Evolutionary conservation across 2,797 vertebrate species (phyloP).

Genomic region (Rhadinocentrus ornatus): DNA sequence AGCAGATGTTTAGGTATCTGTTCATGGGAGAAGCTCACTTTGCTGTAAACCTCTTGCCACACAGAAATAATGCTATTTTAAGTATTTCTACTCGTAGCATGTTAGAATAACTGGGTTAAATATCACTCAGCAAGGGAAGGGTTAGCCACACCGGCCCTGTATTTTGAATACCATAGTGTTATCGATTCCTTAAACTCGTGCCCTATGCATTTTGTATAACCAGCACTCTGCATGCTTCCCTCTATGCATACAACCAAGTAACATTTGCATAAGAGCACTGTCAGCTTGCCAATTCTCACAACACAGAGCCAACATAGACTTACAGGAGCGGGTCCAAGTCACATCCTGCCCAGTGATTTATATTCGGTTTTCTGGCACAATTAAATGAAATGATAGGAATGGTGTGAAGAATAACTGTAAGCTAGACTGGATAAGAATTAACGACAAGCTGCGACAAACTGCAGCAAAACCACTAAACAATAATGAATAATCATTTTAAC

Average conservation of each 20-base stretch:
- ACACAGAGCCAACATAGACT: slow-evolving; percentile 39
- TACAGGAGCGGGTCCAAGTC: slow-evolving; percentile 22
- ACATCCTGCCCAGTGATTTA: slow-evolving; percentile 46
- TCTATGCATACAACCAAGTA: slow-evolving; percentile 26
- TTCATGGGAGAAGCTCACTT: slow-evolving; percentile 4
- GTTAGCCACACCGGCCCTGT: background rate
- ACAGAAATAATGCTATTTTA: background rate
- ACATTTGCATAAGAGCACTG: slow-evolving; percentile 42
- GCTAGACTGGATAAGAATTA: slow-evolving; percentile 9
- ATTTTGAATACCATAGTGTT: slow-evolving; percentile 13
- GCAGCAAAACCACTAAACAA: slow-evolving; percentile 3
- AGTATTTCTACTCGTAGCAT: background rate
- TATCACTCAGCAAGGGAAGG: slow-evolving; percentile 4
- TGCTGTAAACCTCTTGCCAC: slow-evolving; percentile 3
- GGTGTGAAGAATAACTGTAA: slow-evolving; percentile 26
- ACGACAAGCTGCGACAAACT: background rate
- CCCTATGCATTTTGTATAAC: slow-evolving; percentile 38
- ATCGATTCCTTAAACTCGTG: slow-evolving; percentile 17
- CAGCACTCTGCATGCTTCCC: slow-evolving; percentile 23
- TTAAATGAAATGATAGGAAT: slow-evolving; percentile 38
- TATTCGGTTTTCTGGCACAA: slow-evolving; percentile 36
- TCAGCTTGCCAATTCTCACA: slow-evolving; percentile 40
- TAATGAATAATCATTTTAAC: background rate
- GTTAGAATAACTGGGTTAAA: background rate
- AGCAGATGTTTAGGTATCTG: slow-evolving; percentile 23